phyloP scores from a whole-genome alignment of 2,888 invertebrate genomes.

The Pteria penguin region DNA sequence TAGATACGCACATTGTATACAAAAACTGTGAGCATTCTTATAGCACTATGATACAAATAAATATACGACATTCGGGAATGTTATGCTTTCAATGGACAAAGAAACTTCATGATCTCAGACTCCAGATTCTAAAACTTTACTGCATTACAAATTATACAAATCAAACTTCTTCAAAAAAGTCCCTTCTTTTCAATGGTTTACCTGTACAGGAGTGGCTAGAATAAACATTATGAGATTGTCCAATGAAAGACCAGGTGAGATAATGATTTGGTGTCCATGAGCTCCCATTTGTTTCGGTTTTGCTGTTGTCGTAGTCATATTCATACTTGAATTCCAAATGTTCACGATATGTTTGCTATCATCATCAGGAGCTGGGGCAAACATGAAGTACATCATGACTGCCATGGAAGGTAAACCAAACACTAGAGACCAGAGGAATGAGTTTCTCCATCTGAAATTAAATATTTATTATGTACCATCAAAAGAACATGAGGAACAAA shows the following conservation, averaged over 20 bases:
- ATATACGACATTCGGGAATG: too few relatives aligned
- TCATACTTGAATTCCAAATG: constrained; percentile 15
- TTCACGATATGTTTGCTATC: neutral
- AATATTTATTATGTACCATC: too few relatives aligned
- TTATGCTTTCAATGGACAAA: too few relatives aligned
- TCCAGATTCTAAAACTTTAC: too few relatives aligned
- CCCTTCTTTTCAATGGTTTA: constrained; percentile 75
- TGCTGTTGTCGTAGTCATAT: constrained; percentile 35
- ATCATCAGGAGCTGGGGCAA: constrained; percentile 53
- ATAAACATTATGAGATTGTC: constrained; percentile 96
- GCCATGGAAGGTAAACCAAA: constrained; percentile 98
- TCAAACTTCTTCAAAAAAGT: too few relatives aligned
- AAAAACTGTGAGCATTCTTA: too few relatives aligned
- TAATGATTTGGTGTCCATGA: constrained; percentile 73
- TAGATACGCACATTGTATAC: too few relatives aligned
- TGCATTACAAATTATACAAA: too few relatives aligned
- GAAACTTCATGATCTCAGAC: too few relatives aligned
- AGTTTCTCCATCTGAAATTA: constrained; percentile 88
- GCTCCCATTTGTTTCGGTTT: constrained; percentile 30
- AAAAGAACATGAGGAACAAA: too few relatives aligned
- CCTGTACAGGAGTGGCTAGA: constrained; percentile 97
- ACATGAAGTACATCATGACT: constrained; percentile 97
- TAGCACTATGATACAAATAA: too few relatives aligned
- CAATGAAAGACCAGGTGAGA: constrained; percentile 93
- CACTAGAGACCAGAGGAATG: constrained; percentile 94